Evolutionary conservation across 2,797 vertebrate genomes (phyloP).

Genomic region (Dromococcyx pavoninus): DNA sequence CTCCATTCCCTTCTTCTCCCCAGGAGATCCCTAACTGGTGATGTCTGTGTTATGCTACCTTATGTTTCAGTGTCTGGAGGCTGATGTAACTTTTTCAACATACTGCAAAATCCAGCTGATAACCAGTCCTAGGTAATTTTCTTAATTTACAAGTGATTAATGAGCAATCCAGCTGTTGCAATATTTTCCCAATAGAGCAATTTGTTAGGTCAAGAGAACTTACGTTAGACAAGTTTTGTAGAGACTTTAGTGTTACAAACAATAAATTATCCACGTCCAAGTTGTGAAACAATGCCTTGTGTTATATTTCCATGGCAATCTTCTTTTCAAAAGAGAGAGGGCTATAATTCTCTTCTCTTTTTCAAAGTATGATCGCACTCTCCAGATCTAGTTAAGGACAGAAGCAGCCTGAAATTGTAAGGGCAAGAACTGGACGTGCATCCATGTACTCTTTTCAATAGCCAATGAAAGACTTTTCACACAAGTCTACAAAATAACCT

Average conservation of each 20-base stretch:
- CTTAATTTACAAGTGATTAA: constrained; percentile 68
- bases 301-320: constrained; percentile 27
- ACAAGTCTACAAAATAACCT: not conserved
- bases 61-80: constrained; percentile 13
- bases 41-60: constrained; percentile 3
- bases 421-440: not conserved
- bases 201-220: constrained; percentile 50
- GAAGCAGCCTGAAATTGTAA: not conserved
- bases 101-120: constrained; percentile 34
- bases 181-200: constrained; percentile 45
- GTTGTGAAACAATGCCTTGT: constrained; percentile 24
- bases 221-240: constrained; percentile 24
- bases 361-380: constrained; percentile 53
- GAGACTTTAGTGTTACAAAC: not conserved
- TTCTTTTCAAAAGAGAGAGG: constrained; percentile 27
- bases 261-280: not conserved
- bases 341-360: constrained; percentile 35
- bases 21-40: not conserved
- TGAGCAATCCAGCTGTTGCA: constrained; percentile 68
- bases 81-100: constrained; percentile 42
- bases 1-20: not conserved
- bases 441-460: not conserved
- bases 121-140: constrained; percentile 33
- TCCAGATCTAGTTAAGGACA: constrained; percentile 24
- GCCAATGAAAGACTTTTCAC: not conserved